phyloP scores from a whole-genome alignment of 1,140 invertebrate species.

The Diploscapter pachys region DNA sequence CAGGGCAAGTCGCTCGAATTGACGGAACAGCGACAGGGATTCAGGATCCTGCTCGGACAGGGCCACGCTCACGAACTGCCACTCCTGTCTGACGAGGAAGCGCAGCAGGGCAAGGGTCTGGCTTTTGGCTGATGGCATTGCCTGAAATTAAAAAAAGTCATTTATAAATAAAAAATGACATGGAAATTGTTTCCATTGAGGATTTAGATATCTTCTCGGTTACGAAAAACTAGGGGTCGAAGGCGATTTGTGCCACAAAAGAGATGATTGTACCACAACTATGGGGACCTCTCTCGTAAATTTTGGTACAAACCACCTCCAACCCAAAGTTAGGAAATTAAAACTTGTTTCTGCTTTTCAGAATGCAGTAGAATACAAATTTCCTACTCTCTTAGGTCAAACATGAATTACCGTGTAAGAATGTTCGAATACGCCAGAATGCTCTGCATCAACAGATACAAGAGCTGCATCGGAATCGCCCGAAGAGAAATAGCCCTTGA shows the following conservation, averaged over 20 bases:
- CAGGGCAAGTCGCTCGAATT: conserved; percentile 42
- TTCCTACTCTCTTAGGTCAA: no score
- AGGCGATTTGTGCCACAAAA: no score
- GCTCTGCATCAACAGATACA: conserved; percentile 39
- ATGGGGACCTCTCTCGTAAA: no score
- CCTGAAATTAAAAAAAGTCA: conserved; percentile 27
- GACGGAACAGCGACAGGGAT: conserved; percentile 39
- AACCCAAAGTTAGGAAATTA: no score
- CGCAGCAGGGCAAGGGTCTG: conserved; percentile 43
- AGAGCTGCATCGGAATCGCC: conserved; percentile 37
- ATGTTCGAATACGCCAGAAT: conserved; percentile 29
- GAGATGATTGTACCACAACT: no score
- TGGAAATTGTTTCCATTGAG: no score
- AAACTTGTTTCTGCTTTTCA: no score
- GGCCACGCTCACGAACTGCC: conserved; percentile 56
- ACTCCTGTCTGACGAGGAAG: conserved; percentile 45
- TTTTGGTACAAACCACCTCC: no score
- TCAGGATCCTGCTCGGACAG: conserved; percentile 41
- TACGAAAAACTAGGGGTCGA: no score
- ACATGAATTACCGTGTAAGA: not conserved
- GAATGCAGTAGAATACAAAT: no score
- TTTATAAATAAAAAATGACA: no score
- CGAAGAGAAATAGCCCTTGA: conserved; percentile 41
- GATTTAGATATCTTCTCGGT: no score
- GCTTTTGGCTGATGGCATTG: conserved; percentile 36